Conservation (phyloP, 1,140 invertebrate species). For the Drosophila ercepeae region DNA sequence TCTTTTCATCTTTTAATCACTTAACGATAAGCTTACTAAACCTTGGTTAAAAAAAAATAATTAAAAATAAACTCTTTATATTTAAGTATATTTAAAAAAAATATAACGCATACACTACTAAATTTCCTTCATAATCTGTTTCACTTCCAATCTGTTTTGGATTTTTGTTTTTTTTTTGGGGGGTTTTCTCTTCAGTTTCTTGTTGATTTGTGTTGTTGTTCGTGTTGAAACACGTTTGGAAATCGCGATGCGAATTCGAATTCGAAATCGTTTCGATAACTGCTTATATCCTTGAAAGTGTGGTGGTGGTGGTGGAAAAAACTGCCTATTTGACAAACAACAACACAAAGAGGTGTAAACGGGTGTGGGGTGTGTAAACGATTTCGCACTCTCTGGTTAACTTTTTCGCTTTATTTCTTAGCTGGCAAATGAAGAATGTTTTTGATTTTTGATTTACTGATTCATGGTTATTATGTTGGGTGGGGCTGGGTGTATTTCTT, state of each 20-base stretch:
- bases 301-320: too few species aligned
- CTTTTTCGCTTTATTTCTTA: conserved; percentile 52
- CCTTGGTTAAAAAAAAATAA: conserved; percentile 48
- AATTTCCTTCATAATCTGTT: conserved; percentile 12
- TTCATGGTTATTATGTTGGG: conserved; percentile 14
- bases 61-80: conserved; percentile 44
- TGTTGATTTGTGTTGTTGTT: background rate
- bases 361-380: too few species aligned
- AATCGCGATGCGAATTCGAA: too few species aligned
- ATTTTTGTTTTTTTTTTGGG: conserved; percentile 12
- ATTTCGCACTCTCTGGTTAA: conserved; percentile 18
- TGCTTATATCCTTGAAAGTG: too few species aligned
- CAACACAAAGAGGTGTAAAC: too few species aligned
- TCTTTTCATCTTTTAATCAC: conserved; percentile 15
- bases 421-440: conserved; percentile 49
- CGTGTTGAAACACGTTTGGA: too few species aligned
- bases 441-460: conserved; percentile 3
- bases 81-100: conserved; percentile 51
- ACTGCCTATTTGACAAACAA: too few species aligned
- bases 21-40: conserved; percentile 69
- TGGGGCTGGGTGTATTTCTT: too few species aligned
- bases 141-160: conserved; percentile 10
- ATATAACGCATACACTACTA: conserved; percentile 50
- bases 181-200: too few species aligned
- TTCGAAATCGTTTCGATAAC: too few species aligned